phyloP scores from a whole-genome alignment of 2,888 invertebrate genomes.

The Laspeyria flexula region DNA sequence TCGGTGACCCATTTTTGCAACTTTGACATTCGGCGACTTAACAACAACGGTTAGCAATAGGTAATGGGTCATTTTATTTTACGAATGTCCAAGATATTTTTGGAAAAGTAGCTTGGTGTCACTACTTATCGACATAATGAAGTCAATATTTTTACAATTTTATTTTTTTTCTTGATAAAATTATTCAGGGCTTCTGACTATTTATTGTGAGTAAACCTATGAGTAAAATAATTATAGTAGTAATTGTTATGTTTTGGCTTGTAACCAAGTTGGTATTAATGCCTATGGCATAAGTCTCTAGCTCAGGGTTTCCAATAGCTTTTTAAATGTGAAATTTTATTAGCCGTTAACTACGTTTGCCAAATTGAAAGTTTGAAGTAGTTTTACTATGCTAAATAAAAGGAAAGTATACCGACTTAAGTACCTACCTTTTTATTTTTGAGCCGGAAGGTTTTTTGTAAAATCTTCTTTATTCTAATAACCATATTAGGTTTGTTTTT shows the following conservation, averaged over 20 bases:
- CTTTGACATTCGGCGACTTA: conserved; percentile 70
- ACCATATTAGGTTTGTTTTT: no score
- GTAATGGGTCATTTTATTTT: conserved; percentile 63
- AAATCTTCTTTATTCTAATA: no score
- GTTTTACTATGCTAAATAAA: conserved; percentile 19
- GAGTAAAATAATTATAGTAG: conserved; percentile 1
- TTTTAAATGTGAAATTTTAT: conserved; percentile 15
- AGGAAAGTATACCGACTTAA: no score
- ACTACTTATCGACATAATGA: no score
- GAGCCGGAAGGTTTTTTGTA: no score
- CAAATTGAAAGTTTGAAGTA: conserved; percentile 37
- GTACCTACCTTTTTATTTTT: no score
- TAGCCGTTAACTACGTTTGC: conserved; percentile 22
- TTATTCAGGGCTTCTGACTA: neutral
- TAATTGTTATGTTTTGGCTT: conserved; percentile 29
- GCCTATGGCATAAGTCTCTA: conserved; percentile 2
- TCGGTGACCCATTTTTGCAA: conserved; percentile 79
- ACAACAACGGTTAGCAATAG: conserved; percentile 68
- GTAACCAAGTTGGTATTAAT: conserved; percentile 25
- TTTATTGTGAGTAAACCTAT: neutral
- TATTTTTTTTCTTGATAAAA: no score
- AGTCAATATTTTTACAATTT: no score
- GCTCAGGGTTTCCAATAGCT: conserved; percentile 6
- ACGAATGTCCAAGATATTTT: conserved; percentile 66
- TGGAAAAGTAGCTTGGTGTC: conserved; percentile 41